Evolutionary conservation across 2,113 vertebrate genomes (phyloP), one percentile per base, ranked within the genome.

Genomic region (Stegostoma tigrinum): DNA sequence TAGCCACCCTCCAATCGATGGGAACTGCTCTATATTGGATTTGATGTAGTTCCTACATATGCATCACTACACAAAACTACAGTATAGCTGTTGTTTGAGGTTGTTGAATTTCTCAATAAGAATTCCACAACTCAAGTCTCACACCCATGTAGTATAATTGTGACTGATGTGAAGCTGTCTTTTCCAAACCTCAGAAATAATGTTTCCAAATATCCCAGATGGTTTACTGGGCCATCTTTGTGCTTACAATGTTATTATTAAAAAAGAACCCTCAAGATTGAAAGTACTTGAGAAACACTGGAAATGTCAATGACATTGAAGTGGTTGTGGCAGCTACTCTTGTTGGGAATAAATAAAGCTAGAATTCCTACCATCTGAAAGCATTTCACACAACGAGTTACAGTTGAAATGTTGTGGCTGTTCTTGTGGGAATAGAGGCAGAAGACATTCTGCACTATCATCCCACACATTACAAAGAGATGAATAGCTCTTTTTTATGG

Each of bases 181-280:
- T 87, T 87, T 48, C 24, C 23, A 87, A 87, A 48, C 45, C 45
- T 87, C 85, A 87, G 52, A 55, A 87, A 87, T 87, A 87, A 87
- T 24, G 55, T 52, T 83, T 52, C 85, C 45, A 87, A 52, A 87
- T 87, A 23, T 14, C 21, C 85, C 85, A 55, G 48, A 87, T 83
- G 80, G 17, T 15, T 14, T n/a, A 30, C 75, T n/a, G 85, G 24
- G 42, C 23, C 85, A 87, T 27, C 85, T 87, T 87, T 87, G 8
- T 87, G 45, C 52, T 87, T 87, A 21, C 38, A 42, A 83, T 5
- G 8, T 83, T 83, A 83, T 21, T 83, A 12, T 34, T 70, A 70
- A 70, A 15, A 83, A 21, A 80, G 42, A 83, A 42, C 14, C 17
- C 80, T 83, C 24, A 87, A 48, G 48, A 87, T 48, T 61, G 55